Evolutionary conservation across 2,797 vertebrate genomes (phyloP), one percentile per base, ranked within the genome.

Genomic region (Amblyopsis hoosieri): DNA sequence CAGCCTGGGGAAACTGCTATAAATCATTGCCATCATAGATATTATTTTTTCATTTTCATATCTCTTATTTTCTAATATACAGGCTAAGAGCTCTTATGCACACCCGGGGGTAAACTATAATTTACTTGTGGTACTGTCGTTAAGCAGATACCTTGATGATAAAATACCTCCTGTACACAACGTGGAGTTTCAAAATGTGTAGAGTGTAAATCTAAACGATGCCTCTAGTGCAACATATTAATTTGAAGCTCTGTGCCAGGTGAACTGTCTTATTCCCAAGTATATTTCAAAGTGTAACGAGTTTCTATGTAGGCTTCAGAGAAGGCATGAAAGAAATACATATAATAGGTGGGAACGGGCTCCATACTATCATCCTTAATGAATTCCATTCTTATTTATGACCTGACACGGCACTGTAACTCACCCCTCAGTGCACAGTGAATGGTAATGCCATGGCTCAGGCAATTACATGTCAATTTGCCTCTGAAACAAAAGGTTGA

Each of bases 161-260:
- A 82, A 83, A 90, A 84, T 84, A 88, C 84, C 82, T 81, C 79
- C 80, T 80, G 79, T 84, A 87, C 74, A 87, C 81, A 88, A 87
- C 87, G 86, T 80, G 80, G 84, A 79, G 84, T 87, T 87, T 91
- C 79, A 83, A 88, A 89, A 89, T 69, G 84, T 85, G 88, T 90
- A 84, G 59, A 78, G 83, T 89, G 85, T 90, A 91, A 90, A 91
- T 91, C 89, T 88, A 76, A 61, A 79, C 58, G 37, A 73, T 60
- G 88, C 89, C 88, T 85, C 85, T 89, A 87, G 90, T 90, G 86
- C 90, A 89, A 91, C 85, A 86, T 81, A 92, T 91, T 92, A 88
- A 91, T 91, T 90, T 89, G 84, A 88, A 85, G 80, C 77, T 88
- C 76, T 69, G 71, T 84, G 85, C 87, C 85, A 81, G 83, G 83